Conservation (phyloP, 2,797 vertebrate genomes). For the Catharus ustulatus region DNA sequence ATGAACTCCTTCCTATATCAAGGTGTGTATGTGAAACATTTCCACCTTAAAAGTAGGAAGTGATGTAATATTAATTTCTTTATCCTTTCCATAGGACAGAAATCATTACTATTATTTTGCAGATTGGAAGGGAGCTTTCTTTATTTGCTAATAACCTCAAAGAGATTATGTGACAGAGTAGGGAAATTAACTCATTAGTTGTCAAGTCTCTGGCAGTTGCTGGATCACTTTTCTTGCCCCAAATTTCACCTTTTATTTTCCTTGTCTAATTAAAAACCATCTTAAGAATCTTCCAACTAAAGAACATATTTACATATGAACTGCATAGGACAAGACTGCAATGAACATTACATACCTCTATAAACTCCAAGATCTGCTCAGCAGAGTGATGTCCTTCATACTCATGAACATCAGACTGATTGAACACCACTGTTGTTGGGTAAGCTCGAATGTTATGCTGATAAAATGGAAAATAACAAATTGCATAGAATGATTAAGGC, state of each 20-base stretch:
- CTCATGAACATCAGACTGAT: constrained; percentile 90
- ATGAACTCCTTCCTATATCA: background rate
- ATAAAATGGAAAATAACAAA: constrained; percentile 45
- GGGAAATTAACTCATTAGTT: background rate
- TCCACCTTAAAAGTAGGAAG: background rate
- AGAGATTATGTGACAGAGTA: background rate
- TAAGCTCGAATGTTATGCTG: constrained; percentile 96
- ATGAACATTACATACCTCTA: constrained; percentile 82
- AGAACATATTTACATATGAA: background rate
- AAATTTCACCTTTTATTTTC: background rate
- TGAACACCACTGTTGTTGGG: constrained; percentile 95
- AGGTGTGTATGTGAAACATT: background rate
- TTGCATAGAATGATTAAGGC: background rate
- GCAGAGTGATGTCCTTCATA: constrained; percentile 96
- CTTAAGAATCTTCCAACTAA: background rate
- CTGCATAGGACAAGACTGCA: background rate
- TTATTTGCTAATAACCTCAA: background rate
- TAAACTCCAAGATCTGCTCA: constrained; percentile 93
- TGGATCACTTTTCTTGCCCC: background rate
- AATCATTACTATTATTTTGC: background rate
- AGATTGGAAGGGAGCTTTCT: background rate
- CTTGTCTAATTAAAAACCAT: background rate
- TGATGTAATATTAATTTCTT: background rate
- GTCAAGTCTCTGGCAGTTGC: background rate
- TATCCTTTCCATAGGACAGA: background rate